These are phyloP conservation scores for Gryllus longicercus DNA, from an alignment of 2,888 invertebrate genomes.

Conservation along the genomic window DNA sequence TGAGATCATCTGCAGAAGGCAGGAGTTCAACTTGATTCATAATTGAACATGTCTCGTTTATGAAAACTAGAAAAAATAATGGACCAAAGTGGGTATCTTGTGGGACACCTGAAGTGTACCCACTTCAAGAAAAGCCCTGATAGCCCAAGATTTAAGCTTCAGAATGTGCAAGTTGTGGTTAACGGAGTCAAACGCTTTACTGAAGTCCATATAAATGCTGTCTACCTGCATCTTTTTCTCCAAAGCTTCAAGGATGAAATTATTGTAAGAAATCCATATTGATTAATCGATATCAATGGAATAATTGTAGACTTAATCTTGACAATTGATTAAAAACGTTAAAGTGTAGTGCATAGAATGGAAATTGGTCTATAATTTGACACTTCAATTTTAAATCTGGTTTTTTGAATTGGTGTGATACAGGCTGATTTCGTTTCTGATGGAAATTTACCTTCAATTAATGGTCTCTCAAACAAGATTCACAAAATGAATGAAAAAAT, in stretches of 20 bases:
- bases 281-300: not conserved
- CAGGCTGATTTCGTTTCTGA: no score
- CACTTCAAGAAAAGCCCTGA: not conserved
- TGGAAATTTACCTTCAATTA: no score
- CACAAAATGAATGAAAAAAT: no score
- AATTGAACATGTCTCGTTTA: no score
- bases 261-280: not conserved
- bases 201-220: not conserved
- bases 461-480: no score
- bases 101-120: no score
- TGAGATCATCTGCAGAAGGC: not conserved
- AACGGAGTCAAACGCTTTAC: not conserved
- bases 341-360: no score
- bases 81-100: no score
- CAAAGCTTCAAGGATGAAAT: not conserved
- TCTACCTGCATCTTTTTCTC: not conserved
- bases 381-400: no score
- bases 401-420: no score
- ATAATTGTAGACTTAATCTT: not conserved
- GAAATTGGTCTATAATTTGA: no score
- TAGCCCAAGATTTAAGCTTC: not conserved
- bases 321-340: not conserved
- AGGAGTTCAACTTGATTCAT: not conserved
- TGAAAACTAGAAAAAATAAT: no score
- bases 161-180: not conserved